Evolutionary conservation across 2,113 vertebrate species (phyloP), one percentile per base, ranked within the genome.

Genomic region (Notarius quadriscutis): DNA sequence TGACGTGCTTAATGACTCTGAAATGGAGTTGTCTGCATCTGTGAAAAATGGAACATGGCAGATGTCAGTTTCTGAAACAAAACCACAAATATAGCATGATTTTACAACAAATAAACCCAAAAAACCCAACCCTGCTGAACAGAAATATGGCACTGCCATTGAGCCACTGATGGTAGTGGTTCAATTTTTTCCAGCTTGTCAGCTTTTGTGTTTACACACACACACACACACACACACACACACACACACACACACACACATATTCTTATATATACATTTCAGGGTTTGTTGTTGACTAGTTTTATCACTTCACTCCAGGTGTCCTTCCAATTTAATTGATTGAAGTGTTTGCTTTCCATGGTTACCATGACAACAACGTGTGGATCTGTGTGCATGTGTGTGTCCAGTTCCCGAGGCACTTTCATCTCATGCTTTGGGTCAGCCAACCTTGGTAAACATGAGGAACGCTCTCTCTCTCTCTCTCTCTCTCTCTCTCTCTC

Each of bases 301-400:
- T 87, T 89, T 81, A 84, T 89, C 85, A 84, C 57, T 81, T 78
- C 18, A 67, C 81, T 78, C 27, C 81, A 84, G 63, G 60, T 87
- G 60, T 74, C 53, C 41, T 20, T 87, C 81, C 34, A 85, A 30
- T 81, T 85, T 75, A 84, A 90, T 88, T 86, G 84, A 90, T 84
- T 86, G 89, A 80, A 88, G 41, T 48, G 17, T 65, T 74, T 15
- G 48, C 81, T 84, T 86, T 86, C 51, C 78, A 57, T 84, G 48
- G 89, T 88, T 84, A 71, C 84, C 84, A 86, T 86, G 65, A 86
- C 82, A 81, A 81, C 74, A 81, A 74, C 67, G 53, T 22, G 34
- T n/a, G 20, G 80, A 30, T 75, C 81, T 48, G 2, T 48, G 50
- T 87, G 69, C 22, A 57, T 81, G 79, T 81, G 18, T 84, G 30